Conservation (phyloP, 2,113 vertebrate genomes). For the Oenanthe oenanthe region DNA sequence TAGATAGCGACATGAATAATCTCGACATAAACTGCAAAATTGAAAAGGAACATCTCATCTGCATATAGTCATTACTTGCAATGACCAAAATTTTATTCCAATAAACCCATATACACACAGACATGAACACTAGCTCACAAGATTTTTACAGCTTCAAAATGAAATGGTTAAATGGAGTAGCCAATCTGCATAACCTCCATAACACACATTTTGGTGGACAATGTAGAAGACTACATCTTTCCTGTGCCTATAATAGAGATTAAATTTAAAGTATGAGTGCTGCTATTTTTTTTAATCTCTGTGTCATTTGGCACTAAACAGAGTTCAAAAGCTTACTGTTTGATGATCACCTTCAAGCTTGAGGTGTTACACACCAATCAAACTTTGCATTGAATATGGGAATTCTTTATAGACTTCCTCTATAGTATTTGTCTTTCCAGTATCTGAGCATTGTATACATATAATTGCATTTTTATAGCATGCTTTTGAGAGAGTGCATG, state of each 20-base stretch:
- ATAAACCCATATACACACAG: neutral
- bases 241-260: neutral
- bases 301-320: neutral
- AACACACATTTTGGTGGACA: neutral
- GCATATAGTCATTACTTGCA: neutral
- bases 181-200: neutral
- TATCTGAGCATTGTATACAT: neutral
- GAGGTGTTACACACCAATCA: neutral
- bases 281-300: neutral
- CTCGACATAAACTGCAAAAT: neutral
- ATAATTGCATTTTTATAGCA: neutral
- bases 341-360: neutral
- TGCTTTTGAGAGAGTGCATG: neutral
- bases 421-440: neutral
- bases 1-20: neutral
- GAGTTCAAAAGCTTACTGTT: neutral
- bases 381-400: neutral
- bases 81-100: neutral
- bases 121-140: neutral
- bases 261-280: neutral
- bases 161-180: neutral
- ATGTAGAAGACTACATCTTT: neutral
- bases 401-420: neutral
- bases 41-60: neutral
- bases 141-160: neutral